Conservation (phyloP, 2,888 invertebrate species). For the Candidula unifasciata region DNA sequence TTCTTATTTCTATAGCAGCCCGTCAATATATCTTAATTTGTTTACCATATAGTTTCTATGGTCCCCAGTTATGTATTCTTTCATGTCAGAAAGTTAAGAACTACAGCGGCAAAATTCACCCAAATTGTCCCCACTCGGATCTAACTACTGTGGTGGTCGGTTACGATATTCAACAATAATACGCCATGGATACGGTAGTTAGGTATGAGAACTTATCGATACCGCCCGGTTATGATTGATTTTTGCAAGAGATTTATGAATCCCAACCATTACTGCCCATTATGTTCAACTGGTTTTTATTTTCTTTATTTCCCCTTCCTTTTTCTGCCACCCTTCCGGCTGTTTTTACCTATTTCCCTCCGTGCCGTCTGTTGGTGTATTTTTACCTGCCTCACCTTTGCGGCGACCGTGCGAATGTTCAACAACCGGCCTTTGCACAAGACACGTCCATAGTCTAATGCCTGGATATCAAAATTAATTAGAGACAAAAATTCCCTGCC, state of each 20-base stretch:
- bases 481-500: conserved; percentile 36
- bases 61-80: too few relatives aligned
- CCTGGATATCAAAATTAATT: conserved; percentile 46
- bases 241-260: conserved; percentile 36
- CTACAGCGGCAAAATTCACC: background rate
- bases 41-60: too few relatives aligned
- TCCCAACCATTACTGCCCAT: conserved; percentile 24
- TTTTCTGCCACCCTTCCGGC: conserved; percentile 22
- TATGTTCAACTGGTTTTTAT: background rate
- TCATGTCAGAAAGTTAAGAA: background rate
- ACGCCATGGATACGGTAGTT: background rate
- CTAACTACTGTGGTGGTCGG: background rate
- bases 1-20: too few relatives aligned
- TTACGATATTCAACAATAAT: conserved; percentile 11
- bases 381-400: background rate
- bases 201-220: conserved; percentile 14
- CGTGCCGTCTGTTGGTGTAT: background rate
- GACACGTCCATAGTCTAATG: conserved; percentile 40
- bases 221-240: conserved; percentile 25
- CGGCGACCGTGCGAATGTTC: conserved; percentile 30
- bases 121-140: background rate
- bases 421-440: conserved; percentile 43
- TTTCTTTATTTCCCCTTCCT: conserved; percentile 22
- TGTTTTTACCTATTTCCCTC: conserved; percentile 3
- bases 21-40: too few relatives aligned